Base-by-base conservation (phyloP, 2,888 invertebrate genomes). In the Eupeodes luniger region DNA sequence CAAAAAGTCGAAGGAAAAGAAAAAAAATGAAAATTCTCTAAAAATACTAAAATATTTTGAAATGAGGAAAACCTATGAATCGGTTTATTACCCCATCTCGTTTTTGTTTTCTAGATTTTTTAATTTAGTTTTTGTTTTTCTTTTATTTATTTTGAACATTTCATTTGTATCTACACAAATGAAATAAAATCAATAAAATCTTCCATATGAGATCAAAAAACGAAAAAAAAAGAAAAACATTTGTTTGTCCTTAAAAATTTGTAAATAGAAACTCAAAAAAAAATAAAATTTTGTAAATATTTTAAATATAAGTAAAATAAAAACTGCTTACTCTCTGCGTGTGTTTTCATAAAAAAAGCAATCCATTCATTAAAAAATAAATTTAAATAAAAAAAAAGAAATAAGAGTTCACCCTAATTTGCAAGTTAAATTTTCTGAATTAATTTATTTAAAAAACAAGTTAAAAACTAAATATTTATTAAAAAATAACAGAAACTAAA, bases 121-220 rank as follows among this genome's bases (percentile, higher is more conserved):
- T 66, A 44, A 4, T 78, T 51, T 11, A 27, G 27, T 27, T 27
- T 27, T 27, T 27, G 27, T 36, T 12, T 16, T 81, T 77, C 77
- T 51, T 69, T 34, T 16, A 77, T 81, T 87, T 70, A 36, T 67
- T 87, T 77, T 84, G 53, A 79, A 87, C 66, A 84, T 84, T 84
- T 87, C 84, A 62, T 81, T 81, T 85, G 88, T 75, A 27, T 62
- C 72, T 64, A 67, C 16, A 74, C 83, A 86, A 87, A 87, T 84
- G 89, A 89, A 84, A 87, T 89, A 87, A 91, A 91, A 91, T 91
- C 91, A 91, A 90, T 90, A 90, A 90, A 90, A 91, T 90, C 91
- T 91, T 90, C 91, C 91, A 91, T 70, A 51, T 79, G 82, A 89
- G 84, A 86, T 85, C 82, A 81, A 84, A 82, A 82, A 81, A 34